phyloP scores from a whole-genome alignment of 2,113 vertebrate species.

The Tetrao urogallus region DNA sequence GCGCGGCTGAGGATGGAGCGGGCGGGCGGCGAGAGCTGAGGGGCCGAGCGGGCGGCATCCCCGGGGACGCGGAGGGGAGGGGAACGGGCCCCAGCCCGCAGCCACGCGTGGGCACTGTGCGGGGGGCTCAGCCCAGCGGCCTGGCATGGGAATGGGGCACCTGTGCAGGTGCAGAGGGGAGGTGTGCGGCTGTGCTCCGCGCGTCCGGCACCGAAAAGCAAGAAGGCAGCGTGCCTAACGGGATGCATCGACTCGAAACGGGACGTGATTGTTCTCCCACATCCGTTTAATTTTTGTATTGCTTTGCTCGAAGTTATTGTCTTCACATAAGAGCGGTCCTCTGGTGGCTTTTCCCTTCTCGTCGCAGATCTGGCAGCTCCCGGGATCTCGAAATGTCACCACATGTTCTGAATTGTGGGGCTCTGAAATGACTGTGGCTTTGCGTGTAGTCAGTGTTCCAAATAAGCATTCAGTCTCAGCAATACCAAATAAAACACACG shows the following conservation, averaged over 20 bases:
- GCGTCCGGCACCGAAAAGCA: background rate
- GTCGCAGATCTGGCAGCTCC: background rate
- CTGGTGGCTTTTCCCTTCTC: conserved; percentile 8
- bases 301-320: background rate
- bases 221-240: background rate
- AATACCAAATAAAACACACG: conserved; percentile 32
- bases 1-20: too few species aligned
- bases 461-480: conserved; percentile 50
- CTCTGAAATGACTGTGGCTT: background rate
- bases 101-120: too few species aligned
- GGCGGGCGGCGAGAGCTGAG: too few species aligned
- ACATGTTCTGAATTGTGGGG: conserved; percentile 57
- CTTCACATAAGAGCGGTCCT: background rate
- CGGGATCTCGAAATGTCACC: conserved; percentile 23
- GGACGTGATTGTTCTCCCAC: background rate
- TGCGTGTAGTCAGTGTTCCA: conserved; percentile 50
- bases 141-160: background rate
- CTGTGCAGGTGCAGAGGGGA: background rate
- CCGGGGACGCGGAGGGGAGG: too few species aligned
- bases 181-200: background rate
- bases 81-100: too few species aligned
- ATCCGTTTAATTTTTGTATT: background rate
- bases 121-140: too few species aligned
- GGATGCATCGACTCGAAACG: background rate
- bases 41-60: too few species aligned